A percentile compares a stretch with the other conserved stretches of the same genome.
These are phyloP conservation scores for Notothenia coriiceps DNA, from an alignment of 2,113 vertebrate genomes.

Conservation along the genomic window DNA sequence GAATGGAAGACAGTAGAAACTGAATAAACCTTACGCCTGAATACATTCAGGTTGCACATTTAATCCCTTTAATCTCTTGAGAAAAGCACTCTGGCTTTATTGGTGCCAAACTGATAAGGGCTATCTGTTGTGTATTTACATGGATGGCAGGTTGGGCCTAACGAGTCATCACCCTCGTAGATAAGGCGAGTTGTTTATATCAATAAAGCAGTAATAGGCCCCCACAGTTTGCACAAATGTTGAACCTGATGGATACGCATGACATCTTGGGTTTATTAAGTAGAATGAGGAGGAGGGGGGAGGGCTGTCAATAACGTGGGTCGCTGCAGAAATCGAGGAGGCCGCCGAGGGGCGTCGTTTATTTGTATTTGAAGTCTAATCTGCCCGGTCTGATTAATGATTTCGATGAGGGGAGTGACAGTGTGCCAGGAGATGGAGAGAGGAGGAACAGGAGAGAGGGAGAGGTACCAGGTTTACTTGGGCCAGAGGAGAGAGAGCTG, in stretches of 20 bases:
- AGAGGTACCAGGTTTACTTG: constrained; percentile 84
- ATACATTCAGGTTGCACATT: constrained; percentile 66
- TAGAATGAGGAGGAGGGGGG: constrained; percentile 32
- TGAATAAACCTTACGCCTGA: constrained; percentile 56
- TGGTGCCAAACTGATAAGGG: constrained; percentile 72
- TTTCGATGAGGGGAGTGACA: constrained; percentile 81
- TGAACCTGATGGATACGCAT: constrained; percentile 36
- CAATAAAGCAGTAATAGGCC: constrained; percentile 70
- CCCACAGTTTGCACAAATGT: constrained; percentile 41
- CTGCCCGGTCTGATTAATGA: constrained; percentile 86
- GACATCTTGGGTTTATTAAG: constrained; percentile 65
- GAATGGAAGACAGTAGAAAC: constrained; percentile 19
- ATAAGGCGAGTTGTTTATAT: constrained; percentile 77
- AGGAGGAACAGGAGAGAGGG: constrained; percentile 51
- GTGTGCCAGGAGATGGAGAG: constrained; percentile 74
- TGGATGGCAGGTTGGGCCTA: constrained; percentile 68
- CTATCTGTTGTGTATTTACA: constrained; percentile 80
- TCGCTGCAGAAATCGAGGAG: constrained; percentile 50
- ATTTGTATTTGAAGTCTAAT: constrained; percentile 85
- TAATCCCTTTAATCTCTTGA: constrained; percentile 77
- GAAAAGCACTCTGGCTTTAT: constrained; percentile 46
- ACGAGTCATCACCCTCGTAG: constrained; percentile 64
- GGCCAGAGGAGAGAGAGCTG: constrained; percentile 65
- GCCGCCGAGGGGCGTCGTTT: constrained; percentile 66
- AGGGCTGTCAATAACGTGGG: constrained; percentile 56